Conservation (phyloP, 53 echinoderm and acorn worm species). For the Henricia sp. region DNA sequence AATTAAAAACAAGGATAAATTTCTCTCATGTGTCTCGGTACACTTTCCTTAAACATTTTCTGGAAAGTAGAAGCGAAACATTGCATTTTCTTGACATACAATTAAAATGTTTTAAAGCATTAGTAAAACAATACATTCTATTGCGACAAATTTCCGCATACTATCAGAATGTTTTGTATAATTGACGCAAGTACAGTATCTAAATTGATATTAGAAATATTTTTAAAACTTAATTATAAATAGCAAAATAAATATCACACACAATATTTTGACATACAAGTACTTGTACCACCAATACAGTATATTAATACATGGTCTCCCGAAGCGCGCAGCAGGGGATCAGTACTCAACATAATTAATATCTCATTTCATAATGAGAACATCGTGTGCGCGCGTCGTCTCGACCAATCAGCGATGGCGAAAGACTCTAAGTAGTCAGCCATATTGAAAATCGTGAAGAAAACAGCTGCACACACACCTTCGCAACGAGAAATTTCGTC, state of each 20-base stretch:
- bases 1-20: too few species aligned
- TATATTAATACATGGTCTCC: not conserved
- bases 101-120: too few species aligned
- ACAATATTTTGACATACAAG: slow-evolving; percentile 20
- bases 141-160: not conserved
- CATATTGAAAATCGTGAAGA: slow-evolving; percentile 58
- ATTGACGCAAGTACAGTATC: not conserved
- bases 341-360: slow-evolving; percentile 36
- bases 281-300: not conserved
- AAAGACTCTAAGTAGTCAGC: slow-evolving; percentile 63
- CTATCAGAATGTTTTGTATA: too few species aligned
- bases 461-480: slow-evolving; percentile 58
- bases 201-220: not conserved
- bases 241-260: slow-evolving; percentile 63
- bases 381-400: slow-evolving; percentile 25
- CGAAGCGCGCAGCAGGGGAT: not conserved
- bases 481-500: not conserved
- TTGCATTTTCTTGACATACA: too few species aligned
- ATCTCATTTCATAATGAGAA: slow-evolving; percentile 36
- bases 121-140: too few species aligned
- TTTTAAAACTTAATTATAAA: slow-evolving; percentile 1
- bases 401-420: slow-evolving; percentile 38
- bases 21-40: too few species aligned
- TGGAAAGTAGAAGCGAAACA: too few species aligned
- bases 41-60: too few species aligned